These are phyloP conservation scores for Nothobranchius furzeri DNA, from an alignment of 2,113 vertebrate genomes.

Conservation along the genomic window DNA sequence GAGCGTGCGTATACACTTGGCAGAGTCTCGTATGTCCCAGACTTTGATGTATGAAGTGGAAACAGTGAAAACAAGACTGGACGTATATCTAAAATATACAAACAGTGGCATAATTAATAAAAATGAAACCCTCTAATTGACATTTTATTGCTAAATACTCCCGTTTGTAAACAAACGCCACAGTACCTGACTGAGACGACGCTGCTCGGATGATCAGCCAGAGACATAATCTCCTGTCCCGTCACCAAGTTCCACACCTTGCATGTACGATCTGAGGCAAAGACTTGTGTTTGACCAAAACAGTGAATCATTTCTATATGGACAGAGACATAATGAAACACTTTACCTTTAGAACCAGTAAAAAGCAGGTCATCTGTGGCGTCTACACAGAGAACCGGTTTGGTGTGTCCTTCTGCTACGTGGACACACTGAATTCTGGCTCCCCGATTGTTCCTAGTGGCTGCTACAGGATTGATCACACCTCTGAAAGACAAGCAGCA, in stretches of 20 bases:
- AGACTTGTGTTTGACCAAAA: background rate
- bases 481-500: constrained; percentile 75
- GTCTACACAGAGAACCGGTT: constrained; percentile 93
- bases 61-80: constrained; percentile 95
- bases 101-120: accelerated
- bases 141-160: no score
- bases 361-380: constrained; percentile 97
- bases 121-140: background rate
- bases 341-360: constrained; percentile 94
- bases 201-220: constrained; percentile 86
- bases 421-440: constrained; percentile 86
- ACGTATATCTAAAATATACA: constrained; percentile 80
- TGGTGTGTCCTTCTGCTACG: constrained; percentile 92
- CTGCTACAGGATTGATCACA: constrained; percentile 87
- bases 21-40: constrained; percentile 97
- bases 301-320: background rate
- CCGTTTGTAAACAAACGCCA: background rate
- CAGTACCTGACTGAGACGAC: constrained; percentile 84
- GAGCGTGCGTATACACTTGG: constrained; percentile 92
- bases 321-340: no score
- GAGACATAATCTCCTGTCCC: constrained; percentile 98
- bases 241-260: constrained; percentile 99
- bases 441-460: constrained; percentile 74
- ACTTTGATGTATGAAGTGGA: constrained; percentile 96
- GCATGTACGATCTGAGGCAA: constrained; percentile 89